Percentiles rank a stretch among this genome's conserved stretches.
Conservation (phyloP, 2,888 invertebrate species). For the Platerodrilus igneus region DNA sequence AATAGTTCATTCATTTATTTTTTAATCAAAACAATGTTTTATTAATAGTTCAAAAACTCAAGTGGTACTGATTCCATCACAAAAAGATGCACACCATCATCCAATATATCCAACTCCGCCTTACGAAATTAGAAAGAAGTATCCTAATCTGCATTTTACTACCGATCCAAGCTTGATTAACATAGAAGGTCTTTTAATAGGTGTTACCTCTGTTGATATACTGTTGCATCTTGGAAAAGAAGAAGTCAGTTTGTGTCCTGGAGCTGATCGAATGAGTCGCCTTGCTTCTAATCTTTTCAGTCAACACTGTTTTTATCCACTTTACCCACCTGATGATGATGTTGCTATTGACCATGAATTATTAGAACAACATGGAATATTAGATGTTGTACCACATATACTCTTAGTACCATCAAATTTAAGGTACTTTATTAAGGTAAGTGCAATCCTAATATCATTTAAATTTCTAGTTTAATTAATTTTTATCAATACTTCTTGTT, state of each 20-base stretch:
- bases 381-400: slow-evolving; percentile 73
- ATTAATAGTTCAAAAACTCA: slow-evolving; percentile 34
- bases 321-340: slow-evolving; percentile 67
- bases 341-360: slow-evolving; percentile 66
- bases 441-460: slow-evolving; percentile 17
- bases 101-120: slow-evolving; percentile 82
- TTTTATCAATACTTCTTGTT: slow-evolving; percentile 6
- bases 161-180: slow-evolving; percentile 79
- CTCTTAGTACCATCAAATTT: slow-evolving; percentile 82
- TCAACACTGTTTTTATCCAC: slow-evolving; percentile 78
- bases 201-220: slow-evolving; percentile 76
- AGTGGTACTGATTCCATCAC: slow-evolving; percentile 71
- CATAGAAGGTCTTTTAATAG: slow-evolving; percentile 72
- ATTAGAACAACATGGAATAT: slow-evolving; percentile 65
- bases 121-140: slow-evolving; percentile 55
- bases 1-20: slow-evolving; percentile 15
- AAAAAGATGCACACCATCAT: slow-evolving; percentile 72
- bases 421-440: slow-evolving; percentile 74
- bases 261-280: slow-evolving; percentile 66
- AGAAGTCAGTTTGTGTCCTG: slow-evolving; percentile 53
- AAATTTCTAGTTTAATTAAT: background rate
- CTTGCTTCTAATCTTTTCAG: slow-evolving; percentile 67
- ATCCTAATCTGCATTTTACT: slow-evolving; percentile 61
- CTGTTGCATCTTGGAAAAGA: slow-evolving; percentile 77
- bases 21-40: slow-evolving; percentile 2